Evolutionary conservation across 2,888 invertebrate species (phyloP).

Genomic region (Trichogramma evanescens): DNA sequence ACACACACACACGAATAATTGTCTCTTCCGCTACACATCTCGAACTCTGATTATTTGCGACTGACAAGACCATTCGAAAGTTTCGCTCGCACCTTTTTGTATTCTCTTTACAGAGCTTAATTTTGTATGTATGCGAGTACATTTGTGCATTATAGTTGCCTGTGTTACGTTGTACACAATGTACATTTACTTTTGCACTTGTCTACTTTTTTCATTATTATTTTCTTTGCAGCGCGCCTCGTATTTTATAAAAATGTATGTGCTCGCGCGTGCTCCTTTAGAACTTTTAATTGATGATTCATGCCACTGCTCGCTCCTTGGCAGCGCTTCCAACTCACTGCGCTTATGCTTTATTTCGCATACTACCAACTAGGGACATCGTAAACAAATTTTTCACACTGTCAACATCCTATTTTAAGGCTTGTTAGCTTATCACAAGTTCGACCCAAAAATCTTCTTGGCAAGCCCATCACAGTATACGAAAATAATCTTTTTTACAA

Average conservation of each 20-base stretch:
- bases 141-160: too few species aligned
- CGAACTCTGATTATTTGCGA: constrained; percentile 16
- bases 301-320: constrained; percentile 25
- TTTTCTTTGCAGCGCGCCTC: not conserved
- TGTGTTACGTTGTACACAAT: too few species aligned
- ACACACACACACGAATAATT: constrained; percentile 10
- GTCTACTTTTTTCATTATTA: not conserved
- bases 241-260: not conserved
- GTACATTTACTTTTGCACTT: not conserved
- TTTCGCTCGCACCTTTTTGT: not conserved
- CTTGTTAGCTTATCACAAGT: constrained; percentile 1
- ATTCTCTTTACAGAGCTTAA: not conserved
- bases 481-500: too few species aligned
- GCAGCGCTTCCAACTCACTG: constrained; percentile 15
- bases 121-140: too few species aligned
- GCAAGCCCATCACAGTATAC: too few species aligned
- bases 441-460: too few species aligned
- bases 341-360: not conserved
- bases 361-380: constrained; percentile 9
- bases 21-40: constrained; percentile 14
- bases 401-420: constrained; percentile 16
- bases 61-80: constrained; percentile 5
- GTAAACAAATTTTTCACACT: constrained; percentile 19
- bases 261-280: not conserved
- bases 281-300: constrained; percentile 23